Conservation (phyloP, 2,888 invertebrate genomes). For the Caenorhabditis sp. region DNA sequence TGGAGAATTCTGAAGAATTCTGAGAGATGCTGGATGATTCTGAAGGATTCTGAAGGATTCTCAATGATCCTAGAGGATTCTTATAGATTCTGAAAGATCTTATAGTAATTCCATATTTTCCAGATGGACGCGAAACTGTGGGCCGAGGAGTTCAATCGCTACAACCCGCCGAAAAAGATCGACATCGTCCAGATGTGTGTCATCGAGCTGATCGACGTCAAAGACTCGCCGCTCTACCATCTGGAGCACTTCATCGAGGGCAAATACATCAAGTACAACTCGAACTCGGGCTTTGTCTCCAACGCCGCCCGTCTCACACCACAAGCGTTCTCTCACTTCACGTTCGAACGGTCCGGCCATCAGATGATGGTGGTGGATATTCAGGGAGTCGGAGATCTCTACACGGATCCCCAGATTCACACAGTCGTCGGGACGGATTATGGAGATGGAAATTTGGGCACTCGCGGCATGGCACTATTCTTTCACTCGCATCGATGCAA, state of each 20-base stretch:
- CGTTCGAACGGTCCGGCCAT: conserved; percentile 86
- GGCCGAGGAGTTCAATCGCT: conserved; percentile 86
- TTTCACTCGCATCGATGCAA: conserved; percentile 86
- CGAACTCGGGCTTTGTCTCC: conserved; percentile 86
- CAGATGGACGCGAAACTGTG: conserved; percentile 86
- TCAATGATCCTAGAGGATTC: too few relatives aligned
- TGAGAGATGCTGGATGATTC: too few relatives aligned
- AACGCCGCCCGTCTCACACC: conserved; percentile 85
- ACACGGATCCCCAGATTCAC: conserved; percentile 87
- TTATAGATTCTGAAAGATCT: background rate
- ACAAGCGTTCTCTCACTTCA: conserved; percentile 86
- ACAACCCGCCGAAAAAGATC: conserved; percentile 86
- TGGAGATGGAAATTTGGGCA: conserved; percentile 86
- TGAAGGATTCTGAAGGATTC: too few relatives aligned
- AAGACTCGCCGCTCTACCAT: conserved; percentile 85
- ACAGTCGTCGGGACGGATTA: conserved; percentile 85
- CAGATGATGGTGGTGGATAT: conserved; percentile 86
- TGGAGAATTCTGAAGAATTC: too few relatives aligned
- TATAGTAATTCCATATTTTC: background rate
- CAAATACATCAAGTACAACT: conserved; percentile 86
- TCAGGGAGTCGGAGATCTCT: conserved; percentile 86
- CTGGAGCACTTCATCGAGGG: conserved; percentile 86
- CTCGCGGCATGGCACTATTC: conserved; percentile 86
- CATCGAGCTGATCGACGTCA: conserved; percentile 85
- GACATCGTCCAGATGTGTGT: conserved; percentile 86